These are phyloP conservation scores for Nasonovia ribisnigri DNA, from an alignment of 2,888 invertebrate genomes.

Conservation along the genomic window DNA sequence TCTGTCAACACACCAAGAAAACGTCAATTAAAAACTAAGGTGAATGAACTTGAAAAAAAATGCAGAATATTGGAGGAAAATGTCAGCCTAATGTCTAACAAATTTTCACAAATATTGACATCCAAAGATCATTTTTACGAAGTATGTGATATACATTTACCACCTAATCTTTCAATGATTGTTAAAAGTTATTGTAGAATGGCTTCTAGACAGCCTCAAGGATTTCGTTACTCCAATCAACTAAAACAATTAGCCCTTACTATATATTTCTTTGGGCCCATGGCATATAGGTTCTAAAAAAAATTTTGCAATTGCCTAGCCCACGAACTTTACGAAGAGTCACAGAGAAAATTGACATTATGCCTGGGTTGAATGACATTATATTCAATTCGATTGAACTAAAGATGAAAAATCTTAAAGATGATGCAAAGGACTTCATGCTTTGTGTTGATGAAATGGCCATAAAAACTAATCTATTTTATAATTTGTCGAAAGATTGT, in stretches of 20 bases:
- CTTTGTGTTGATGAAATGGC: constrained; percentile 49
- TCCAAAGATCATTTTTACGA: constrained; percentile 19
- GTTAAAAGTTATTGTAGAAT: constrained; percentile 2
- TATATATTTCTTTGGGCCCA: constrained; percentile 29
- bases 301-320: constrained; percentile 39
- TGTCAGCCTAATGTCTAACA: not conserved
- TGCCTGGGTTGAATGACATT: constrained; percentile 34
- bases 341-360: constrained; percentile 49
- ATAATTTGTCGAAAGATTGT: constrained; percentile 35
- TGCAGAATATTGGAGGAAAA: not conserved
- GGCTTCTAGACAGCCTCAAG: not conserved
- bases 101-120: not conserved
- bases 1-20: not conserved
- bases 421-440: constrained; percentile 16
- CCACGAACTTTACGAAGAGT: constrained; percentile 23
- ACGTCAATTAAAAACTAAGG: not conserved
- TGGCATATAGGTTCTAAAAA: constrained; percentile 30
- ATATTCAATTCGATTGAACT: constrained; percentile 27
- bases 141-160: constrained; percentile 2
- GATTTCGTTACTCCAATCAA: constrained; percentile 26
- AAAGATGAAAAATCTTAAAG: constrained; percentile 23
- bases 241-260: constrained; percentile 35
- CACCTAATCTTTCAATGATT: constrained; percentile 25
- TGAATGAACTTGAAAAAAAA: constrained; percentile 15
- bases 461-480: constrained; percentile 45